Conservation (phyloP, 2,797 vertebrate species). For the Clarias pachynema region DNA sequence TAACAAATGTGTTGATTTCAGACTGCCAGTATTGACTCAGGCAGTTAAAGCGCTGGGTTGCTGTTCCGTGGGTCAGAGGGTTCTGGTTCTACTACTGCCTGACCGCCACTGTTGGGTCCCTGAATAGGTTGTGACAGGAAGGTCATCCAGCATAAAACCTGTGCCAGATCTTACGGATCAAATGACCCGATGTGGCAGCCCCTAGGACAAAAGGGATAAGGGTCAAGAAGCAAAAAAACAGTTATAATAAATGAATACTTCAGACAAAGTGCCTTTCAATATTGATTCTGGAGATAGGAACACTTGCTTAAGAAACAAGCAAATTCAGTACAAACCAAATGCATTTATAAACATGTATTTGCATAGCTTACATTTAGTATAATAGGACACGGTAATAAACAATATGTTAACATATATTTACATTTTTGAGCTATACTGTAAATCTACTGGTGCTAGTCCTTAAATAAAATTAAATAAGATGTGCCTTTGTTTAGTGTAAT, state of each 20-base stretch:
- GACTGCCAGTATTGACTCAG: not conserved
- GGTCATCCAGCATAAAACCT: no score
- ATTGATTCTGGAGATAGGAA: not conserved
- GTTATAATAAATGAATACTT: no score
- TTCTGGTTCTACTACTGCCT: no score
- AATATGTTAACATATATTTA: no score
- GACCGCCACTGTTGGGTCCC: no score
- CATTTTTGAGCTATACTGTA: not conserved
- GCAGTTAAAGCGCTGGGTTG: no score
- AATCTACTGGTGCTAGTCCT: not conserved
- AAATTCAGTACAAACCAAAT: not conserved
- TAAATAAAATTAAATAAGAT: not conserved
- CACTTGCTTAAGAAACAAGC: not conserved
- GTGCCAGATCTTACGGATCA: no score
- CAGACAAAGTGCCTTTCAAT: not conserved
- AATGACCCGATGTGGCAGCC: no score
- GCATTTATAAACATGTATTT: not conserved
- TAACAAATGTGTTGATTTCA: not conserved
- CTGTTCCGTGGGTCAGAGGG: no score
- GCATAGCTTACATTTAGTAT: not conserved
- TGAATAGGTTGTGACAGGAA: no score
- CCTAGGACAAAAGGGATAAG: no score
- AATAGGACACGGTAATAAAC: not conserved
- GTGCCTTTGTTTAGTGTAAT: not conserved
- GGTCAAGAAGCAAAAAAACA: no score